Conservation (phyloP, 2,888 invertebrate genomes). For the Molorchus minor region DNA sequence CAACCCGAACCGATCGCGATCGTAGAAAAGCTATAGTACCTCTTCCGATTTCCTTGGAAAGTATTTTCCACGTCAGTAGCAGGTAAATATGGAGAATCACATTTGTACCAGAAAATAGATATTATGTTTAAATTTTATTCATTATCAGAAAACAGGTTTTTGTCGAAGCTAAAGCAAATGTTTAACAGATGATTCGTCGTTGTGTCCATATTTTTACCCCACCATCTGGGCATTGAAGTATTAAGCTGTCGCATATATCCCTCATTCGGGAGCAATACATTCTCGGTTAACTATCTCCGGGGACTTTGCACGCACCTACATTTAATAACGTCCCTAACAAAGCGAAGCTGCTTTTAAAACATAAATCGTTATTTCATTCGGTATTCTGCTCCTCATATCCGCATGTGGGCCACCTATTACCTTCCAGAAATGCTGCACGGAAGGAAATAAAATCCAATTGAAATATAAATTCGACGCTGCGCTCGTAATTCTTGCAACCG, state of each 20-base stretch:
- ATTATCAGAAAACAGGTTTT: no score
- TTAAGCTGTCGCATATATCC: no score
- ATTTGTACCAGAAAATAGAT: no score
- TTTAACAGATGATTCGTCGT: no score
- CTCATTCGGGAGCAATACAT: conserved; percentile 28
- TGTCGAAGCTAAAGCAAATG: no score
- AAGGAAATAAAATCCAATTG: conserved; percentile 24
- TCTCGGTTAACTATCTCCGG: conserved; percentile 30
- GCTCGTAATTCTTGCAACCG: conserved; percentile 23
- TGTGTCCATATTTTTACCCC: no score
- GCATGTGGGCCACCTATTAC: conserved; percentile 33
- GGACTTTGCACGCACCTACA: conserved; percentile 35
- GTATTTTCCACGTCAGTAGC: conserved; percentile 21
- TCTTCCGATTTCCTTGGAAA: conserved; percentile 21
- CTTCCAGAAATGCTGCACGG: background rate
- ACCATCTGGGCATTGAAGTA: no score
- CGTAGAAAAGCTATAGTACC: conserved; percentile 15
- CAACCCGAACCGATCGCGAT: conserved; percentile 9
- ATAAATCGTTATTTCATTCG: conserved; percentile 42
- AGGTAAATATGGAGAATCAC: no score
- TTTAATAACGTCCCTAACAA: conserved; percentile 41
- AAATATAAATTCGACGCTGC: conserved; percentile 22
- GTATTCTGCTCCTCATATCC: conserved; percentile 37
- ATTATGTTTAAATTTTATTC: no score
- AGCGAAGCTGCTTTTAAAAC: conserved; percentile 33